Base-by-base conservation (phyloP, 1,140 invertebrate genomes). In the Zaprionus lachaisei region DNA sequence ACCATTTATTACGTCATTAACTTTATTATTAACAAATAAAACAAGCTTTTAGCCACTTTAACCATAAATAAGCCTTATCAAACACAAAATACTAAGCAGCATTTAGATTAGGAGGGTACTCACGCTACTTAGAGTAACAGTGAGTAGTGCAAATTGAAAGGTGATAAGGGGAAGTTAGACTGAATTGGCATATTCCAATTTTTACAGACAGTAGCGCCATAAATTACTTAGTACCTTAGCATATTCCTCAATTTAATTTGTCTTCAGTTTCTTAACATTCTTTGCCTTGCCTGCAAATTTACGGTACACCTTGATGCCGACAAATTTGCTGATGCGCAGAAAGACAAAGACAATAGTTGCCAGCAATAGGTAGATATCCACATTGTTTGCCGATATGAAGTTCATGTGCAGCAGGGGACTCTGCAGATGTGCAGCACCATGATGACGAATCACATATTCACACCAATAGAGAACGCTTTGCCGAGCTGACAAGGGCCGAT, bases 361-460 rank as follows among this genome's bases (percentile, higher is more conserved):
- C 0, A 87, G 1, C 5, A 87, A 1, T 3, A 55, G 56, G 22
- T 65, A 79, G 0, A 92, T 61, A 79, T 93, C 92, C 26, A 93
- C 55, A 31, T 77, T 81, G 41, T 68, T 58, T 4, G 51, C 58
- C 17, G 76, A 58, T 22, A 91, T 72, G 15, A 63, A 78, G 94
- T 94, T 55, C 93, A 89, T 83, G n/a, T 83, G 77, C 9, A 83
- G 3, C 47, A 83, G 14, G 0, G 83, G 83, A 38, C 91, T 79
- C 61, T 90, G 66, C 1, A 91, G 24, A 12, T 85, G 79, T 1
- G 57, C 92, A 0, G 93, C 93, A 41, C 93, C 93, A 51, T 91
- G 83, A 74, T 94, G 89, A 11, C 93, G 73, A 5, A 93, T 83
- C 11, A 94, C 83, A 68, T 94, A 94, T 63, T 94, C 93, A 0